Evolutionary conservation across 2,113 vertebrate genomes (phyloP).

Genomic region (Clarias gariepinus): DNA sequence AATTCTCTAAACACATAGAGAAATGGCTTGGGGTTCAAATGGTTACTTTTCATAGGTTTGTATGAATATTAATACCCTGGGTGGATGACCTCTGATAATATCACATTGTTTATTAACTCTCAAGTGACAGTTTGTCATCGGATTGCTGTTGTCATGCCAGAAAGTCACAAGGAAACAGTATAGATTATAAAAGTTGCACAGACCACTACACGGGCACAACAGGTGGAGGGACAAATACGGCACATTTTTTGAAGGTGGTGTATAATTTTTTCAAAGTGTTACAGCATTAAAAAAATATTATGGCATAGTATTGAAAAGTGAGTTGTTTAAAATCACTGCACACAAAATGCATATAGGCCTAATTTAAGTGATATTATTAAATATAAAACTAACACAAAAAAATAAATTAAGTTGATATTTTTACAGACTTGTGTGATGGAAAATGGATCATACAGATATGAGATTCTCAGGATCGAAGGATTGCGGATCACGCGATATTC

Average conservation of each 20-base stretch:
- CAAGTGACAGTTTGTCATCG: too few relatives aligned
- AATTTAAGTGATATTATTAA: too few relatives aligned
- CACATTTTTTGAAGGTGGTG: not conserved
- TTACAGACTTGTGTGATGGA: constrained; percentile 37
- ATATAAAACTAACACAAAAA: too few relatives aligned
- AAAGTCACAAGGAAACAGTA: not conserved
- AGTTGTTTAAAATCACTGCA: not conserved
- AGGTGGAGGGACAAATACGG: not conserved
- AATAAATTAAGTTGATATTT: not conserved
- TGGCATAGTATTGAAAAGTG: not conserved
- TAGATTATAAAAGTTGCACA: not conserved
- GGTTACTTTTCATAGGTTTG: too few relatives aligned
- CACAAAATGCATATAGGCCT: too few relatives aligned
- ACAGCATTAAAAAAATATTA: not conserved
- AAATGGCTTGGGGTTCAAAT: not conserved
- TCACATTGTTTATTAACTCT: too few relatives aligned
- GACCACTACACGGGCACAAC: not conserved
- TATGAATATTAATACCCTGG: too few relatives aligned
- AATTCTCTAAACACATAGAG: not conserved
- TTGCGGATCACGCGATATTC: too few relatives aligned
- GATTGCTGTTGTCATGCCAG: not conserved
- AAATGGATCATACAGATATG: too few relatives aligned
- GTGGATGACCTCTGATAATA: too few relatives aligned
- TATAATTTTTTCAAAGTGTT: not conserved
- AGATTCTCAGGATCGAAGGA: too few relatives aligned